Evolutionary conservation across 2,797 vertebrate genomes (phyloP).

Genomic region (Dendrocincla tyrannina): DNA sequence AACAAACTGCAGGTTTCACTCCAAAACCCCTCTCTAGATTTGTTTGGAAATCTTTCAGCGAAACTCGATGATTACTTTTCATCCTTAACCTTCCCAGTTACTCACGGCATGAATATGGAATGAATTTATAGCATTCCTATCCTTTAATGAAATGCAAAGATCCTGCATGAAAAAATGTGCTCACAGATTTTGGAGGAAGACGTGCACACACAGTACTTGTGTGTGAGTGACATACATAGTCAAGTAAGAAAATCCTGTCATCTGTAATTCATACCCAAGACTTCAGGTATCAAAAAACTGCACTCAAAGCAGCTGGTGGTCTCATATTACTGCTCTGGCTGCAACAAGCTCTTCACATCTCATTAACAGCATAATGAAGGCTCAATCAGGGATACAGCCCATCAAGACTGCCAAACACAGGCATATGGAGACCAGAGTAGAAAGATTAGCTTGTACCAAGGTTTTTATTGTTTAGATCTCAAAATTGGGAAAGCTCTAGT

Average conservation of each 20-base stretch:
- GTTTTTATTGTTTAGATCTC: background rate
- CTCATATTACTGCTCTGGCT: conserved; percentile 15
- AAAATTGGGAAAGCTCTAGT: background rate
- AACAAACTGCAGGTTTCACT: conserved; percentile 30
- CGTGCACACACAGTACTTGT: background rate
- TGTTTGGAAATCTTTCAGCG: conserved; percentile 21
- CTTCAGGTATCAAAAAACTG: conserved; percentile 30
- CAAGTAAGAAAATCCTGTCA: conserved; percentile 28
- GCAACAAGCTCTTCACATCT: conserved; percentile 63
- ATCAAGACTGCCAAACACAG: conserved; percentile 21
- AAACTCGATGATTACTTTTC: conserved; percentile 11
- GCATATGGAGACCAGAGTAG: background rate
- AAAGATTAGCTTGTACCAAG: background rate
- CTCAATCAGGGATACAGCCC: conserved; percentile 41
- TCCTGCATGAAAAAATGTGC: background rate
- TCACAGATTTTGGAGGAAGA: background rate
- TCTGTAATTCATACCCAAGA: conserved; percentile 33
- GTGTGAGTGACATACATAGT: background rate
- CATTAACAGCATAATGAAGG: conserved; percentile 63
- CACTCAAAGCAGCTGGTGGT: conserved; percentile 22
- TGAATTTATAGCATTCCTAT: conserved; percentile 2
- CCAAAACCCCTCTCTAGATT: background rate
- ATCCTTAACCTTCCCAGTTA: conserved; percentile 14
- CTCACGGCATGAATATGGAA: conserved; percentile 15
- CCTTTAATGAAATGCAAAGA: conserved; percentile 31